phyloP scores from a whole-genome alignment of 2,888 invertebrate species.

The Cyrtodaria siliqua region DNA sequence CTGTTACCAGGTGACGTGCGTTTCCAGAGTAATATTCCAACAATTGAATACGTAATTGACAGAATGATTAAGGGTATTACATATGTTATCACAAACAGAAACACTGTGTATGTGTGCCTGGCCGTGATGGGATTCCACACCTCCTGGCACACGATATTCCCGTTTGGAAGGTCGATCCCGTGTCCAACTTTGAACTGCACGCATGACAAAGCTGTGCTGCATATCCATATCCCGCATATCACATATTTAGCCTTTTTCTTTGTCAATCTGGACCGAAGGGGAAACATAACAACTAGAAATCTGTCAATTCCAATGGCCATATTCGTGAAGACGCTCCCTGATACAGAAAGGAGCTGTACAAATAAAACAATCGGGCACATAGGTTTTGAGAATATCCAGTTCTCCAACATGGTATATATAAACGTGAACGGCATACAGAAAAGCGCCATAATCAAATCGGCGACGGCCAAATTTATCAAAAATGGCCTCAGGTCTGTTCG shows the following conservation, averaged over 20 bases:
- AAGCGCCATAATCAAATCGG: constrained; percentile 95
- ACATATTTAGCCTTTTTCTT: constrained; percentile 83
- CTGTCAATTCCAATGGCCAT: constrained; percentile 87
- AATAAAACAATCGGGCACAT: constrained; percentile 87
- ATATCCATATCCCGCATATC: constrained; percentile 86
- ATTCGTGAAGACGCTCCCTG: constrained; percentile 86
- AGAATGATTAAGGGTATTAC: constrained; percentile 86
- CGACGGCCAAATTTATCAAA: constrained; percentile 93
- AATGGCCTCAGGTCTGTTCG: constrained; percentile 87
- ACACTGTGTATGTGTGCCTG: constrained; percentile 78
- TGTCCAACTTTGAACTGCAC: constrained; percentile 83
- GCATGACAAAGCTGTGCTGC: constrained; percentile 79
- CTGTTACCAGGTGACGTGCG: constrained; percentile 87
- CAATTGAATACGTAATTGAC: constrained; percentile 86
- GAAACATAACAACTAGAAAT: constrained; percentile 82
- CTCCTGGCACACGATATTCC: constrained; percentile 74
- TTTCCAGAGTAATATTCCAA: constrained; percentile 86
- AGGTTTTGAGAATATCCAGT: constrained; percentile 87
- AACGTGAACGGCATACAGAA: constrained; percentile 96
- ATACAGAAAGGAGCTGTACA: constrained; percentile 86
- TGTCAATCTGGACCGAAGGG: constrained; percentile 85
- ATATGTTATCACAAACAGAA: constrained; percentile 82
- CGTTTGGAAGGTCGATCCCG: constrained; percentile 63
- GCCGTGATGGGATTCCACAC: constrained; percentile 61
- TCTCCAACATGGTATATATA: constrained; percentile 84